These are phyloP conservation scores for Thereva nobilitata DNA, from an alignment of 2,888 invertebrate genomes.

Conservation along the genomic window DNA sequence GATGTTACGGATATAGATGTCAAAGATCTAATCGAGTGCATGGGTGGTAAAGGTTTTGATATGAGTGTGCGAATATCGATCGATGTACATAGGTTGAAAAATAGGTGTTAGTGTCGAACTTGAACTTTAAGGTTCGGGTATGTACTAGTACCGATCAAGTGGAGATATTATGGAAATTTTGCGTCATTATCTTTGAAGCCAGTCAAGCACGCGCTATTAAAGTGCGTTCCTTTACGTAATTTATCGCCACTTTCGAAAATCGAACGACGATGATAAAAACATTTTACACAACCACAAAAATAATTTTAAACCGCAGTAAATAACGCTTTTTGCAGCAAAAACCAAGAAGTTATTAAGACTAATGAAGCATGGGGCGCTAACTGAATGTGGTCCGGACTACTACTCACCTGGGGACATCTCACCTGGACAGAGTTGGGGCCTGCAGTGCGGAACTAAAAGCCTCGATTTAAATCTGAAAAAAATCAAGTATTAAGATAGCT, in stretches of 20 bases:
- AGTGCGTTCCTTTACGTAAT: too few species aligned
- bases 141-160: too few species aligned
- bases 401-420: conserved; percentile 6
- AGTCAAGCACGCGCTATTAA: too few species aligned
- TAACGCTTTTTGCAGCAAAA: conserved; percentile 9
- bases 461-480: background rate
- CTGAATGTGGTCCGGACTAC: conserved; percentile 6
- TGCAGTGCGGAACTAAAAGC: conserved; percentile 19
- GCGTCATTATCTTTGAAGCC: too few species aligned
- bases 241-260: too few species aligned
- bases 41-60: conserved; percentile 13
- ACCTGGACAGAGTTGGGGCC: background rate
- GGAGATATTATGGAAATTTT: too few species aligned
- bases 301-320: background rate
- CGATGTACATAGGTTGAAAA: too few species aligned
- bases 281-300: too few species aligned
- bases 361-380: conserved; percentile 22
- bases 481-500: background rate
- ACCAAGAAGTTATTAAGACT: conserved; percentile 2
- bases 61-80: too few species aligned
- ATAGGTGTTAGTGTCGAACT: too few species aligned
- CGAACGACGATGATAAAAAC: too few species aligned
- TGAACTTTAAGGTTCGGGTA: too few species aligned
- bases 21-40: conserved; percentile 5
- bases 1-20: conserved; percentile 30